phyloP scores from a whole-genome alignment of 2,113 vertebrate genomes.

The Eulemur macaco region DNA sequence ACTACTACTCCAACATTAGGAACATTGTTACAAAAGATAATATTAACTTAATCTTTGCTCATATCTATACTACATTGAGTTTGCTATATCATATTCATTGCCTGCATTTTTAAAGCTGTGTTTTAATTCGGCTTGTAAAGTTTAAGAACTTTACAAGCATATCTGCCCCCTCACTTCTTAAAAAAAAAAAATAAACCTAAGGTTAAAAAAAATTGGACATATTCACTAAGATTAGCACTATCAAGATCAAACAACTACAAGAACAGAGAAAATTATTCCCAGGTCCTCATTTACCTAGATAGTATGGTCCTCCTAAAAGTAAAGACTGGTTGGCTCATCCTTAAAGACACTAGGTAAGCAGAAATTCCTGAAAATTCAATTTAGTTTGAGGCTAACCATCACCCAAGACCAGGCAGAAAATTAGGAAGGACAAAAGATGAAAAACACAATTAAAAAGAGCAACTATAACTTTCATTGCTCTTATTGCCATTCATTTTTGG shows the following conservation, averaged over 20 bases:
- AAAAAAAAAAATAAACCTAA: not conserved
- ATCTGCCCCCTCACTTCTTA: not conserved
- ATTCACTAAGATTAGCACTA: not conserved
- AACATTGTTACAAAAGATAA: not conserved
- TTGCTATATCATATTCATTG: not conserved
- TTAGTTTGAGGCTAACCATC: constrained; percentile 30
- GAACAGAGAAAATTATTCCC: constrained; percentile 25
- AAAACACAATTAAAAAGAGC: constrained; percentile 16
- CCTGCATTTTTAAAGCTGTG: not conserved
- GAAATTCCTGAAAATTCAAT: constrained; percentile 40
- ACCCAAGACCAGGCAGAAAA: not conserved
- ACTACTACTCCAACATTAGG: constrained; percentile 3
- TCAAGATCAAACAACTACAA: constrained; percentile 7
- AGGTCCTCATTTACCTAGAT: not conserved
- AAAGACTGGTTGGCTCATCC: not conserved
- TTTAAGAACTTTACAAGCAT: not conserved
- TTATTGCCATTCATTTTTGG: constrained; percentile 1
- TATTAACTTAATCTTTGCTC: constrained; percentile 1
- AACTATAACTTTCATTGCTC: not conserved
- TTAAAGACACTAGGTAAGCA: not conserved
- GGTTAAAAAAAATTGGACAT: not conserved
- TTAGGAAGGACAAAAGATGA: not conserved
- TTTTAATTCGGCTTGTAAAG: constrained; percentile 1
- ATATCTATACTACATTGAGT: not conserved
- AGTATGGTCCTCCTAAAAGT: not conserved